Percentiles rank a stretch among this genome's conserved stretches.
Evolutionary conservation across 2,113 vertebrate genomes (phyloP).

Genomic region (Anarhynchus alexandrinus): DNA sequence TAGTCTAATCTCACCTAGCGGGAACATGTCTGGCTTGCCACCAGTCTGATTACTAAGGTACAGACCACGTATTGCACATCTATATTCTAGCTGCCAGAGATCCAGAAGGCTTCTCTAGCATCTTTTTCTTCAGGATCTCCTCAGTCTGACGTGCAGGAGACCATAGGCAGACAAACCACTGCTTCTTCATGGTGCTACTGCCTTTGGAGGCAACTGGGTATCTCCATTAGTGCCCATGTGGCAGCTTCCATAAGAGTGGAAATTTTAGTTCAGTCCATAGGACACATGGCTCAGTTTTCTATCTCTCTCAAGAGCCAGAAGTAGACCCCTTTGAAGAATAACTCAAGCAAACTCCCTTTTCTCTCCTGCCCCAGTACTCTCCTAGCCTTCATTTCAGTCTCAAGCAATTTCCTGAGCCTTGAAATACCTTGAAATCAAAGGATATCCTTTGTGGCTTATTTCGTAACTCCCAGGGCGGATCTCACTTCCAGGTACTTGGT

Average conservation of each 20-base stretch:
- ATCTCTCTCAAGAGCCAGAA: not conserved
- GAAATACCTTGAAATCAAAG: not conserved
- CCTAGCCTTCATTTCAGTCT: not conserved
- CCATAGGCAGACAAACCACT: not conserved
- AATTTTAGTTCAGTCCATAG: not conserved
- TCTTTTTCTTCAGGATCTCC: not conserved
- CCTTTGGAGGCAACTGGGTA: not conserved
- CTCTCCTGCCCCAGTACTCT: not conserved
- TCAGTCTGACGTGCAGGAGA: not conserved
- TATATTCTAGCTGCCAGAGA: not conserved
- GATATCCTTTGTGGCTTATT: not conserved
- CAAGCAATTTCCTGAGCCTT: not conserved
- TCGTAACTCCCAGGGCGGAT: not conserved
- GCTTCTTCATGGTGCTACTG: not conserved
- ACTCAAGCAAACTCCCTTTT: not conserved
- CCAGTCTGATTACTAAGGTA: not conserved
- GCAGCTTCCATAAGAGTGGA: not conserved
- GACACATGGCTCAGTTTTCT: not conserved
- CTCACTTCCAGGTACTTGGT: not conserved
- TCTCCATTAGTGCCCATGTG: rapidly evolving
- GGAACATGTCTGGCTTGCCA: not conserved
- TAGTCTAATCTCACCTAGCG: no score
- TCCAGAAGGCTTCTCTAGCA: not conserved
- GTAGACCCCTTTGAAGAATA: not conserved
- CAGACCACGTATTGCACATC: not conserved